A percentile compares a stretch with the other conserved stretches of the same genome.
phyloP scores from a whole-genome alignment of 2,888 invertebrate genomes.

The Gymnoscelis rufifasciata region DNA sequence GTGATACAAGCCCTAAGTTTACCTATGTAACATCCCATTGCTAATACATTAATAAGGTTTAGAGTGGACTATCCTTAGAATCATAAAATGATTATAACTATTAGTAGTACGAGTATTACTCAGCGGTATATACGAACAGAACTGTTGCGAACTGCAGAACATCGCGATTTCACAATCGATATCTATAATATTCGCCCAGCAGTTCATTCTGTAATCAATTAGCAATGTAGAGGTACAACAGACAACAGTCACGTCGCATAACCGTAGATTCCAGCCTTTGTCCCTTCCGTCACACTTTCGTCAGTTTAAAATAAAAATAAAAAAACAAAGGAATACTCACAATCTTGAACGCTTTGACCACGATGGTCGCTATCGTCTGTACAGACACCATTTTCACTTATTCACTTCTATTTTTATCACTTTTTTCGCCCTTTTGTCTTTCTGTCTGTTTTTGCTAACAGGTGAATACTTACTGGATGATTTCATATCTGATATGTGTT shows the following conservation, averaged over 20 bases:
- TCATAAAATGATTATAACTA: no score
- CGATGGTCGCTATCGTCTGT: slow-evolving; percentile 88
- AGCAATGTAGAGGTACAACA: slow-evolving; percentile 1
- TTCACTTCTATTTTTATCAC: slow-evolving; percentile 29
- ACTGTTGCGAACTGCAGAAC: no score
- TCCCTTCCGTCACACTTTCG: slow-evolving; percentile 26
- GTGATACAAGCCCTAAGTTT: no score
- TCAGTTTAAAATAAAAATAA: slow-evolving; percentile 10
- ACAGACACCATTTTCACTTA: slow-evolving; percentile 86
- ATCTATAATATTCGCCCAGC: neutral
- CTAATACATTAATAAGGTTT: no score
- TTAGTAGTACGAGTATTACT: no score
- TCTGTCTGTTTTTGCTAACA: slow-evolving; percentile 54
- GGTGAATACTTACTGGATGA: slow-evolving; percentile 57
- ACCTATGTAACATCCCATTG: no score
- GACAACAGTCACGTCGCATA: slow-evolving; percentile 19
- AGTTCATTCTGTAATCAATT: slow-evolving; percentile 20
- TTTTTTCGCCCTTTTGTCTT: slow-evolving; percentile 45
- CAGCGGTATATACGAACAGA: no score
- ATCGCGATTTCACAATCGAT: no score
- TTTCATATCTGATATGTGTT: slow-evolving; percentile 69
- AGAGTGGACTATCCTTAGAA: no score
- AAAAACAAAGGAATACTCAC: slow-evolving; percentile 75
- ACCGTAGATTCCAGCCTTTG: slow-evolving; percentile 20
- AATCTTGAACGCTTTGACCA: slow-evolving; percentile 89